Evolutionary conservation across 2,113 vertebrate species (phyloP), one percentile per base, ranked within the genome.

Genomic region (Perognathus longimembris): DNA sequence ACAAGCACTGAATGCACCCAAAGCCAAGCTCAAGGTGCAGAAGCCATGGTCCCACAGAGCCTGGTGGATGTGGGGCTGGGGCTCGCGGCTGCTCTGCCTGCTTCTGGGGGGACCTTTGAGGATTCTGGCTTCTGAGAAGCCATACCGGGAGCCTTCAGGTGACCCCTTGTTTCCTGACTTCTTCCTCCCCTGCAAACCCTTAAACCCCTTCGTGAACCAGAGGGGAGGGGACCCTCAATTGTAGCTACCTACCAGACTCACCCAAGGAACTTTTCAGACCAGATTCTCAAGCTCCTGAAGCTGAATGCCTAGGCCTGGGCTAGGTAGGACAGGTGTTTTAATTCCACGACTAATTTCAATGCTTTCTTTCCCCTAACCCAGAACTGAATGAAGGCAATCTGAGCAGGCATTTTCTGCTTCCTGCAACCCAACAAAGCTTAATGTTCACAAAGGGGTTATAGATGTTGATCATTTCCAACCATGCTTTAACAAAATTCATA

Each of bases 1-100:
- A 50, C 28, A 7, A 57, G 18, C 7, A 28, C 24, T 1, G 42
- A 22, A 14, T 0, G 28, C 20, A 34, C 34, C 59, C 9, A n/a
- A 24, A 1, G 8, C 38, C 8, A 10, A 45, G 45, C 20, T 10
- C 26, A 73, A 40, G 59, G 0, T 21, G 75, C 0, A 5, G 63
- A 18, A 80, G 77, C 70, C 11, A 0, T 0, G 73, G 34, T 24
- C 61, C 28, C 4, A 6, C 21, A 6, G 50, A 20, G 63, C 24
- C 7, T 24, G 3, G 32, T 7, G 22, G 78, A 71, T 67, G 14
- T 4, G 0, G 21, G 36, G 45, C 59, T 6, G 30, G 50, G 71
- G 69, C 50, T 36, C 0, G 0, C 0, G 0, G 42, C 28, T 0
- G 4, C 0, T 14, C 50, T 0, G 18, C 9, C 69, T 38, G 42